Evolutionary conservation across 1,140 invertebrate genomes (phyloP).

Genomic region (Drosophila quadrilineata): DNA sequence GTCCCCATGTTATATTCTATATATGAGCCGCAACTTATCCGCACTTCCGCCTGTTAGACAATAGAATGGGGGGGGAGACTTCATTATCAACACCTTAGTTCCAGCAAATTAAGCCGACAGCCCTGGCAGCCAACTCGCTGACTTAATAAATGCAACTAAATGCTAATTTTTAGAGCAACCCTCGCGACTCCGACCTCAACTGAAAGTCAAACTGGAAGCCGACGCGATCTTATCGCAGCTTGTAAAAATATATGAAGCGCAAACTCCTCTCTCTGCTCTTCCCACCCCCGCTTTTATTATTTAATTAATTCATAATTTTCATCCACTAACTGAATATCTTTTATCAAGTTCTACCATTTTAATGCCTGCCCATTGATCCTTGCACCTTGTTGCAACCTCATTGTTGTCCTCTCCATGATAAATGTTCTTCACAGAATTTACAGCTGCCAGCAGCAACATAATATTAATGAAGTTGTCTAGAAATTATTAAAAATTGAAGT

Average conservation of each 20-base stretch:
- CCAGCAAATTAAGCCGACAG: constrained; percentile 77
- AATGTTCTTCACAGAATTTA: constrained; percentile 42
- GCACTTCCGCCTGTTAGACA: constrained; percentile 37
- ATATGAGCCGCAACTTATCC: constrained; percentile 33
- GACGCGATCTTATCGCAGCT: constrained; percentile 60
- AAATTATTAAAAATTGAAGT: constrained; percentile 23
- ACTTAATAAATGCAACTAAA: constrained; percentile 71
- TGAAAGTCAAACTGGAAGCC: too few relatives aligned
- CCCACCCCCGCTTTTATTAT: too few relatives aligned
- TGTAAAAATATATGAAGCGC: constrained; percentile 47
- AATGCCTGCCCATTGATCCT: constrained; percentile 25
- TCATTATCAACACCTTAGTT: constrained; percentile 78
- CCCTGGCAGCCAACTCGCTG: constrained; percentile 39
- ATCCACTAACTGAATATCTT: too few relatives aligned
- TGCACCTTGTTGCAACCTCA: constrained; percentile 56
- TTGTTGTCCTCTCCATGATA: constrained; percentile 52
- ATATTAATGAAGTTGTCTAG: constrained; percentile 66
- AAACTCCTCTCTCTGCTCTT: constrained; percentile 3
- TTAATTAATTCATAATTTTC: constrained; percentile 77
- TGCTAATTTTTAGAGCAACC: constrained; percentile 47
- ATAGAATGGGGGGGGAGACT: background rate
- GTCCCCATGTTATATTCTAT: background rate
- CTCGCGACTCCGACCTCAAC: constrained; percentile 8
- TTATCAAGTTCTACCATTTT: background rate
- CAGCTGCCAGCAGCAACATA: constrained; percentile 53